Evolutionary conservation across 35 echinoderm and acorn worm genomes (phyloP).

Genomic region (Acanthaster planci): DNA sequence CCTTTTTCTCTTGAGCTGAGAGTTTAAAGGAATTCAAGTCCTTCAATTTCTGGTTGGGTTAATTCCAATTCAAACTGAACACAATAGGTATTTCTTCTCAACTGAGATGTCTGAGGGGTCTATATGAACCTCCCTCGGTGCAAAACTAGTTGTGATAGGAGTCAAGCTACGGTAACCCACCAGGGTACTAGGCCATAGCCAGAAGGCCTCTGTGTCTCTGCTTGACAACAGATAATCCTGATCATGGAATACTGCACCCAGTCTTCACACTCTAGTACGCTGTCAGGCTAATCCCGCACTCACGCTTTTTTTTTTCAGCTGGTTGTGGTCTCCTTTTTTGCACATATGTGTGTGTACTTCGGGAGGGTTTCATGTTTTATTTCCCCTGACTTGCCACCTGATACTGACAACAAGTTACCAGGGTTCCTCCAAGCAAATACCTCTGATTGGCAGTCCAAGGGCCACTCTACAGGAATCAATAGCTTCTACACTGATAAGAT

Average conservation of each 20-base stretch:
- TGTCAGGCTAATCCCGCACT: slow-evolving; percentile 18
- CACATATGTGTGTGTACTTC: too few species aligned
- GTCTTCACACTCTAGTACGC: neutral
- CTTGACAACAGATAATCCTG: neutral
- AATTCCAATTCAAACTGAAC: neutral
- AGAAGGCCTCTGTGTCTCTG: neutral
- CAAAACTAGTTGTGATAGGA: neutral
- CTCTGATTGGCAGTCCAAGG: slow-evolving; percentile 12
- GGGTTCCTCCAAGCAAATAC: slow-evolving; percentile 8
- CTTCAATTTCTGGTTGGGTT: too few species aligned
- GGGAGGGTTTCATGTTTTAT: slow-evolving; percentile 17
- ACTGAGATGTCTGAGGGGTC: neutral
- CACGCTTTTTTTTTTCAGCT: neutral
- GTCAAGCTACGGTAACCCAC: neutral
- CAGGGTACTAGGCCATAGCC: neutral
- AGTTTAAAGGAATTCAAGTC: too few species aligned
- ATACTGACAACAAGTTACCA: slow-evolving; percentile 11
- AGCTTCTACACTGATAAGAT: neutral
- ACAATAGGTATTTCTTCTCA: slow-evolving; percentile 7
- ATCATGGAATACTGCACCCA: neutral
- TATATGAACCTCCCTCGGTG: neutral
- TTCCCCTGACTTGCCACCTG: slow-evolving; percentile 14
- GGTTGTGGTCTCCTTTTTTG: neutral
- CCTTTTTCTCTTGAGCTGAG: too few species aligned
- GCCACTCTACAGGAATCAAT: slow-evolving; percentile 1